Conservation (phyloP, 2,797 vertebrate species). For the Xenentodon cancila region DNA sequence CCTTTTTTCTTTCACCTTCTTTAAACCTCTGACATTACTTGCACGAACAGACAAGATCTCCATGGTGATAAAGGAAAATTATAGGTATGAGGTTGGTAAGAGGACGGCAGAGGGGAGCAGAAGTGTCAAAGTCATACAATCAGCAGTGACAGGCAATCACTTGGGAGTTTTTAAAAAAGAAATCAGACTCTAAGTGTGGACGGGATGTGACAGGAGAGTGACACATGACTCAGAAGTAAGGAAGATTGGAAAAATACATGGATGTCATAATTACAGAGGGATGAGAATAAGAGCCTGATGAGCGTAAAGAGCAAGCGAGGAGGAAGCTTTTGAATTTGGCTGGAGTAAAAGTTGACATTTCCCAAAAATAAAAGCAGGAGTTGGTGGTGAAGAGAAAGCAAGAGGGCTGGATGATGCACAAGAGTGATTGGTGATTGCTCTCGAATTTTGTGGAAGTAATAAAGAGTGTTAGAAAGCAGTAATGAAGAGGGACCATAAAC, state of each 20-base stretch:
- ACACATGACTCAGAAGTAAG: constrained; percentile 41
- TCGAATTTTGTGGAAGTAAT: constrained; percentile 75
- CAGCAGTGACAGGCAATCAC: constrained; percentile 71
- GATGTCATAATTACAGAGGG: constrained; percentile 60
- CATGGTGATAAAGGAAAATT: constrained; percentile 61
- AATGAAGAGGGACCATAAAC: constrained; percentile 76
- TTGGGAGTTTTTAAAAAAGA: constrained; percentile 57
- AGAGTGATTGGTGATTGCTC: constrained; percentile 79
- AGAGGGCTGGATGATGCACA: constrained; percentile 52
- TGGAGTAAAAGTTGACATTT: constrained; percentile 39
- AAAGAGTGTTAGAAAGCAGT: constrained; percentile 65
- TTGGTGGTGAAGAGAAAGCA: constrained; percentile 57
- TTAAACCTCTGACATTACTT: constrained; percentile 42
- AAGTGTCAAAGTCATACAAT: constrained; percentile 60
- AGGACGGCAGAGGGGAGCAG: constrained; percentile 17
- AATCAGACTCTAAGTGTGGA: constrained; percentile 28
- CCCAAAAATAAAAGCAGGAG: constrained; percentile 39
- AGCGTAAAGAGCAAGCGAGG: constrained; percentile 44
- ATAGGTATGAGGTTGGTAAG: constrained; percentile 39
- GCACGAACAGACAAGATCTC: constrained; percentile 37
- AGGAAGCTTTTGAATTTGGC: constrained; percentile 32
- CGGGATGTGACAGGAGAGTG: constrained; percentile 41
- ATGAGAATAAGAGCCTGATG: constrained; percentile 56
- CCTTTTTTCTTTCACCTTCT: constrained; percentile 20
- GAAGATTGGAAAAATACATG: constrained; percentile 39